These are phyloP conservation scores for Promerops cafer DNA, from an alignment of 2,113 vertebrate species.

Conservation along the genomic window DNA sequence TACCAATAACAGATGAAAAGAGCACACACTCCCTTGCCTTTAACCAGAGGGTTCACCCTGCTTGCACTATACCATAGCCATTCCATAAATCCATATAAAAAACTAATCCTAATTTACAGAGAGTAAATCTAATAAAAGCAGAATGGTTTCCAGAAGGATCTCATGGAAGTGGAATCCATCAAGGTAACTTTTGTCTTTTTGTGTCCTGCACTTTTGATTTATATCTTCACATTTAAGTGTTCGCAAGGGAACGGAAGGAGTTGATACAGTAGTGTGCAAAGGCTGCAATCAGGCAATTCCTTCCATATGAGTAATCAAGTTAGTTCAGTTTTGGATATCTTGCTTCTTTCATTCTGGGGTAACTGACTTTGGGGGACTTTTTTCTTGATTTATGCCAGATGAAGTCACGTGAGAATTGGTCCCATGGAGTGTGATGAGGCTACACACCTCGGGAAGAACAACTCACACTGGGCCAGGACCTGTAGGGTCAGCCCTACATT, in stretches of 20 bases:
- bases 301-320: conserved; percentile 37
- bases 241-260: not conserved
- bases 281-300: conserved; percentile 32
- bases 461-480: not conserved
- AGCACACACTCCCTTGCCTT: not conserved
- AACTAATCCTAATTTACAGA: conserved; percentile 60
- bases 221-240: not conserved
- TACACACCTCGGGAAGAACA: not conserved
- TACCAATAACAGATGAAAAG: conserved; percentile 35
- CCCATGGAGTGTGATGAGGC: not conserved
- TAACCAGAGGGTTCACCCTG: not conserved
- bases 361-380: not conserved
- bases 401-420: not conserved
- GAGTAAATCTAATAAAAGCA: conserved; percentile 49
- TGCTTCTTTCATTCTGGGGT: not conserved
- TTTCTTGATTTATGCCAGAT: not conserved
- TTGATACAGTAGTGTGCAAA: conserved; percentile 12
- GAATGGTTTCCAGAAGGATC: conserved; percentile 48
- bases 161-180: conserved; percentile 21
- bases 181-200: conserved; percentile 25
- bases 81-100: conserved; percentile 63
- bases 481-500: not conserved
- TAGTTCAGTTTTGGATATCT: not conserved
- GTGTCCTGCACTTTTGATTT: conserved; percentile 28
- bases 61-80: conserved; percentile 26